These are phyloP conservation scores for Acomys russatus DNA, from an alignment of 2,797 vertebrate genomes.

Conservation along the genomic window DNA sequence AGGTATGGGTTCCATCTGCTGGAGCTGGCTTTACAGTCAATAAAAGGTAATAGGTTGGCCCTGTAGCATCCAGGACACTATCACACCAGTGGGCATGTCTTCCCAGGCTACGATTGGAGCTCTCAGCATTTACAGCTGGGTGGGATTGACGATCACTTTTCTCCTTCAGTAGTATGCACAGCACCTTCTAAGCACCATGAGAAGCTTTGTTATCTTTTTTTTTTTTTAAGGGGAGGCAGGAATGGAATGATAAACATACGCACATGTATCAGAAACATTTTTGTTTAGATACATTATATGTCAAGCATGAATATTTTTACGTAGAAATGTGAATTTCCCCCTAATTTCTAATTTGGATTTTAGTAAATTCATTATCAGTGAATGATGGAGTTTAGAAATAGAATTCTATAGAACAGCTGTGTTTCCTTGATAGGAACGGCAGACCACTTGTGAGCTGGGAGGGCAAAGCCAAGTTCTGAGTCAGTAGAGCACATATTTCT, in stretches of 20 bases:
- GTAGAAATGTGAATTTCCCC: background rate
- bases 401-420: constrained; percentile 67
- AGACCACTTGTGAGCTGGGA: constrained; percentile 22
- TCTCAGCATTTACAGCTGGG: background rate
- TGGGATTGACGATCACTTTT: background rate
- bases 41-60: background rate
- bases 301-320: constrained; percentile 58
- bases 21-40: background rate
- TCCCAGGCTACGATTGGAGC: background rate
- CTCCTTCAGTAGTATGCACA: background rate
- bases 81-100: background rate
- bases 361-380: constrained; percentile 61
- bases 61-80: background rate
- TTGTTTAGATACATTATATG: background rate
- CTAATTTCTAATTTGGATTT: constrained; percentile 61
- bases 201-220: background rate
- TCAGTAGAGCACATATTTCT: background rate
- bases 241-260: background rate
- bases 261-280: constrained; percentile 45
- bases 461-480: background rate
- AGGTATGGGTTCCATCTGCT: background rate
- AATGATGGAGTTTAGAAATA: constrained; percentile 62
- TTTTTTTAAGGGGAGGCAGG: background rate
- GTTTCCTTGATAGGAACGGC: constrained; percentile 54
- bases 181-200: background rate